Conservation (phyloP, 2,888 invertebrate genomes). For the Perithous albicinctus region DNA sequence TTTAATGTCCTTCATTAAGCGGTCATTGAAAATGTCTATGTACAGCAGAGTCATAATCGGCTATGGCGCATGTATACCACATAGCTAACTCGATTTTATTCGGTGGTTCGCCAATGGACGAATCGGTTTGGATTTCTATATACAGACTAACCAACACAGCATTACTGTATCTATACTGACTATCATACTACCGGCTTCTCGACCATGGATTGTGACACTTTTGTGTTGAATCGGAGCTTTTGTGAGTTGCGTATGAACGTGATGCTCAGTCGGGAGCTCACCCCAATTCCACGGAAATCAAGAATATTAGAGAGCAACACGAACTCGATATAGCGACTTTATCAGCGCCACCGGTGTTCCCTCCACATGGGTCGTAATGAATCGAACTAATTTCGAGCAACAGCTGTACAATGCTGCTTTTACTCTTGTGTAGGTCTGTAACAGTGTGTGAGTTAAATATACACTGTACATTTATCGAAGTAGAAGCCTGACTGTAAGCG, state of each 20-base stretch:
- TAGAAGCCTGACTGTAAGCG: background rate
- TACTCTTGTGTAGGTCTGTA: background rate
- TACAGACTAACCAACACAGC: background rate
- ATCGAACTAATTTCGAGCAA: constrained; percentile 50
- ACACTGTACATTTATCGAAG: background rate
- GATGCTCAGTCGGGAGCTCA: background rate
- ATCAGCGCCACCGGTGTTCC: background rate
- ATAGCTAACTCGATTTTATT: background rate
- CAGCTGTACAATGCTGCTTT: constrained; percentile 26
- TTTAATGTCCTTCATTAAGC: background rate
- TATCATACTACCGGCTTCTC: background rate
- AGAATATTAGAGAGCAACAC: constrained; percentile 20
- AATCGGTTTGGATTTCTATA: background rate
- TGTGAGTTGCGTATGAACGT: background rate
- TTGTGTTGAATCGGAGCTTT: background rate
- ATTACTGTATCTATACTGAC: background rate
- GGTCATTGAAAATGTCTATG: background rate
- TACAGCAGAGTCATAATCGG: background rate
- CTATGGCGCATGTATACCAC: background rate
- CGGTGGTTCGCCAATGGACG: background rate
- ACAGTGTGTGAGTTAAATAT: background rate
- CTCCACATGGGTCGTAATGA: constrained; percentile 33
- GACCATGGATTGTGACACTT: background rate
- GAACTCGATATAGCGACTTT: constrained; percentile 3
- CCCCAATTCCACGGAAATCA: constrained; percentile 4